Percentiles rank a stretch among this genome's conserved stretches.
Conservation (phyloP, 2,888 invertebrate genomes). For the Dryobotodes eremita region DNA sequence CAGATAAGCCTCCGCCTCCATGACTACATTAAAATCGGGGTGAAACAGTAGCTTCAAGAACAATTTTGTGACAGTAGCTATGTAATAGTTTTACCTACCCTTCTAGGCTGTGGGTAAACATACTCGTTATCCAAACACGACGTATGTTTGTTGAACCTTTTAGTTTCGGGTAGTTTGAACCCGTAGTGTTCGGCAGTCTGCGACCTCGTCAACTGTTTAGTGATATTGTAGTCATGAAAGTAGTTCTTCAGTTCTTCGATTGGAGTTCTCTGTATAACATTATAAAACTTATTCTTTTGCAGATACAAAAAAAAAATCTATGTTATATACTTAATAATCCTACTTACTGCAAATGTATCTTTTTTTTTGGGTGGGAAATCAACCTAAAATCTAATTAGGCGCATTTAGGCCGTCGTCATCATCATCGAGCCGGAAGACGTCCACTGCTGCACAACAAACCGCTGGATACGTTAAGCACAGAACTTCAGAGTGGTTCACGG, state of each 20-base stretch:
- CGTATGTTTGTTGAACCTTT: constrained; percentile 81
- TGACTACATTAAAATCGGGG: no score
- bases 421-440: background rate
- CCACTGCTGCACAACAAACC: background rate
- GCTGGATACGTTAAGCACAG: no score
- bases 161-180: constrained; percentile 77
- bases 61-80: background rate
- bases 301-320: no score
- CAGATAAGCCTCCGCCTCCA: background rate
- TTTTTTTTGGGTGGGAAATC: no score
- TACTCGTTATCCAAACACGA: constrained; percentile 79
- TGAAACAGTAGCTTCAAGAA: background rate
- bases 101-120: constrained; percentile 78
- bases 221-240: constrained; percentile 79
- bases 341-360: no score
- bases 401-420: no score
- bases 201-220: constrained; percentile 76
- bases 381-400: background rate
- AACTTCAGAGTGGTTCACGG: background rate
- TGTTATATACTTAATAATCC: no score
- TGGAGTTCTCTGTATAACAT: constrained; percentile 73
- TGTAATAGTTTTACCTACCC: constrained; percentile 72
- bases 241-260: constrained; percentile 77
- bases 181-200: constrained; percentile 78
- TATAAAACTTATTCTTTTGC: background rate